Evolutionary conservation across 2,797 vertebrate species (phyloP), one percentile per base, ranked within the genome.

Genomic region (Acomys russatus): DNA sequence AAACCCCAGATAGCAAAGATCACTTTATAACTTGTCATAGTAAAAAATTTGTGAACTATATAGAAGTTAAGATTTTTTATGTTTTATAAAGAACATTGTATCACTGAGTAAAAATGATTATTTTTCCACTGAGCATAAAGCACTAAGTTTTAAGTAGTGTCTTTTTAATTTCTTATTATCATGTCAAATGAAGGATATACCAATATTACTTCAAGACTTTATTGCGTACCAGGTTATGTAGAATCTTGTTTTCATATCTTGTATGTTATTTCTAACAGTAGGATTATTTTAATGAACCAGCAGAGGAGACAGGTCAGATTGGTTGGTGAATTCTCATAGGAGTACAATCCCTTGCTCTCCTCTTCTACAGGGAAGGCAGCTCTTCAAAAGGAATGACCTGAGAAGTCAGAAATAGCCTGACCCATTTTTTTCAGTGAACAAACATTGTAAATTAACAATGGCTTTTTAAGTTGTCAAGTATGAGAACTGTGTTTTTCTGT

Each of bases 211-310:
- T 97, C 49, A 90, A 92, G 74, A 86, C 14, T 90, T 94, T 91
- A 82, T 91, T 94, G 73, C 35, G 64, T 95, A 91, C 56, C 79
- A 86, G 64, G 73, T 96, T 94, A 77, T 18, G 77, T 22, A 96
- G 80, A 91, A 49, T 96, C 93, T 35, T 96, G 92, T 95, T 96
- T 97, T 94, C 73, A 56, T 96, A 85, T 94, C 98, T 98, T 98
- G 98, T 98, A 96, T 98, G 98, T 98, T 98, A 98, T 98, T 98
- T 98, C 98, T 98, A 98, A 98, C 97, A 98, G 97, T 98, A 98
- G 98, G 98, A 98, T 98, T 98, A 98, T 98, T 98, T 98, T 98
- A 97, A 95, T 98, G 96, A 98, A 97, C 98, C 98, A 98, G 97
- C 98, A 98, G 98, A 98, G 98, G 98, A 98, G 98, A 98, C 98